Percentiles rank a stretch among this genome's conserved stretches.
Evolutionary conservation across 2,888 invertebrate species (phyloP).

Genomic region (Dione vanillae): DNA sequence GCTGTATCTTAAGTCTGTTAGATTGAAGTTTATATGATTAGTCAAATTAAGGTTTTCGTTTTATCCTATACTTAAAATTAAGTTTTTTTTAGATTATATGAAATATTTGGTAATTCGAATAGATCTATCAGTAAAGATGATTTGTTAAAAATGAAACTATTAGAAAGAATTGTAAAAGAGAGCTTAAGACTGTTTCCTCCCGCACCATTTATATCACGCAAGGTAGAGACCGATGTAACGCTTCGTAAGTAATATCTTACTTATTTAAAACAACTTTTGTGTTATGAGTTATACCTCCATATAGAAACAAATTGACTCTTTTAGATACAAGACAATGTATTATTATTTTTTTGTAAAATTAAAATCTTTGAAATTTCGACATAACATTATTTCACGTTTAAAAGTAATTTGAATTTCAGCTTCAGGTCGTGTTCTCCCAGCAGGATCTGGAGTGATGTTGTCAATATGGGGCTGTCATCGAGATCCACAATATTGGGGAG

Average conservation of each 20-base stretch:
- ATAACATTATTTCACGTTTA: too few relatives aligned
- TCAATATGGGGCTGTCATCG: conserved; percentile 80
- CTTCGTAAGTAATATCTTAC: conserved; percentile 68
- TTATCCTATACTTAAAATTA: neutral
- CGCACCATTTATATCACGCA: conserved; percentile 73
- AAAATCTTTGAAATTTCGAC: too few relatives aligned
- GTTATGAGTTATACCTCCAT: too few relatives aligned
- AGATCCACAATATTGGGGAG: conserved; percentile 84
- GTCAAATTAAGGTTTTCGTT: too few relatives aligned
- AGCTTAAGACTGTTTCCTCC: conserved; percentile 72
- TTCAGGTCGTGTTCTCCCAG: conserved; percentile 71
- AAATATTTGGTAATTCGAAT: conserved; percentile 68
- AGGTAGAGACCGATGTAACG: conserved; percentile 65
- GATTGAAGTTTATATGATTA: too few relatives aligned
- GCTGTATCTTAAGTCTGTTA: too few relatives aligned
- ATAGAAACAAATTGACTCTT: too few relatives aligned
- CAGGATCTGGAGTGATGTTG: conserved; percentile 75
- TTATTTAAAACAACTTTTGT: too few relatives aligned
- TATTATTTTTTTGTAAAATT: too few relatives aligned
- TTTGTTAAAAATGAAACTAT: conserved; percentile 63
- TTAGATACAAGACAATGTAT: too few relatives aligned
- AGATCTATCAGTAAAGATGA: conserved; percentile 70
- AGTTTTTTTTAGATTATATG: conserved; percentile 58
- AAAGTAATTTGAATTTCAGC: conserved; percentile 56
- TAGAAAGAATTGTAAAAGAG: conserved; percentile 74